Base-by-base conservation (phyloP, 2,888 invertebrate genomes). In the Iphiclides podalirius region DNA sequence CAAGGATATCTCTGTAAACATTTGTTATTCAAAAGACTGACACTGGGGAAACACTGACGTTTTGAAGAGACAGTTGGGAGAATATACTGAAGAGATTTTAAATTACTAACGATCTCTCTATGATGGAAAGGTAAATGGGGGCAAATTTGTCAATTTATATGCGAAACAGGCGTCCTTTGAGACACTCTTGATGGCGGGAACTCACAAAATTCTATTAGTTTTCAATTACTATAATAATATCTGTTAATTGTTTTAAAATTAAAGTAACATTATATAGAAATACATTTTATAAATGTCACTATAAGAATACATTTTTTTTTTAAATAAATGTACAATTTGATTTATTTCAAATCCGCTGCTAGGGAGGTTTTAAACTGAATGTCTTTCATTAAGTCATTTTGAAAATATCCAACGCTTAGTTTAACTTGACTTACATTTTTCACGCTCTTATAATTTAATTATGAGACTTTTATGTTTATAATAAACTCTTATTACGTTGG, bases 121-220 rank as follows among this genome's bases (percentile, higher is more conserved):
- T 75, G 76, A 70, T 71, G 71, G 72, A 67, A 75, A 79, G 81
- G 85, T 80, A 82, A 85, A 82, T 84, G 73, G 80, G 83, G 72
- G 83, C 79, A 86, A 87, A 86, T 87, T 82, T 77, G 75, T 83
- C 86, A 86, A 87, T 88, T 85, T 86, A 85, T 86, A 87, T 87
- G 86, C 87, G 85, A 79, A 77, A 75, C 82, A 77, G 72, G 60
- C 69, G 66, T 76, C 79, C 79, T 83, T 82, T 82, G 84, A 82
- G 75, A 72, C 63, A 69, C 70, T 77, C 73, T 79, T 72, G 75
- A 70, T 74, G 74, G 74, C 67, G 72, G 67, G 63, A 67, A 59
- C 63, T 60, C 61, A 58, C 60, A 64, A 67, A 68, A 67, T 64
- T 65, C 62, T 60, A 67, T 68, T 64, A 64, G 59, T 57, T 59